Conservation (phyloP, 2,797 vertebrate species). For the Tapirus indicus region DNA sequence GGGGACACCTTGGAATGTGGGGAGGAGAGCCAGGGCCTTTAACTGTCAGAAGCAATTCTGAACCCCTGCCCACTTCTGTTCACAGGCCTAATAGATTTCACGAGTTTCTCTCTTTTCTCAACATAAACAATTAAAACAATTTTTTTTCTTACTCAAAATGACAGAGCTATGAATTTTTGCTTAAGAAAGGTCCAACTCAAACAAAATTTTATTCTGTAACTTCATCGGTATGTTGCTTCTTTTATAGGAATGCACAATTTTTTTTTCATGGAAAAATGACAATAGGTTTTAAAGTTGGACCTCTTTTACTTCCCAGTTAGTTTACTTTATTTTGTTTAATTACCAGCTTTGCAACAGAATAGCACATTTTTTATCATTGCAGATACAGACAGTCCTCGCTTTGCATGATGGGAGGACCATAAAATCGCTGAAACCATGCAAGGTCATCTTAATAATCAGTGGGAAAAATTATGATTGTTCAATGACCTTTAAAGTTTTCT, state of each 20-base stretch:
- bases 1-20: too few relatives aligned
- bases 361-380: slow-evolving; percentile 16
- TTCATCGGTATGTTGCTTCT: background rate
- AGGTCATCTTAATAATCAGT: background rate
- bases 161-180: background rate
- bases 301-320: background rate
- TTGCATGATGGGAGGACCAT: background rate
- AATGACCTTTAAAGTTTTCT: background rate
- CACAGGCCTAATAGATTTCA: background rate
- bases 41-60: background rate
- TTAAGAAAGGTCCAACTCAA: background rate
- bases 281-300: background rate
- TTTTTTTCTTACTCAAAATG: background rate
- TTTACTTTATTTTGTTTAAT: slow-evolving; percentile 1
- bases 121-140: background rate
- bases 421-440: background rate
- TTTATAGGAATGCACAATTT: background rate
- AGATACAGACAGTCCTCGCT: background rate
- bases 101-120: background rate
- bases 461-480: background rate
- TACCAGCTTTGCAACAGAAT: background rate
- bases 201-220: background rate
- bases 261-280: background rate
- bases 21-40: background rate
- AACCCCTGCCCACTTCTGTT: background rate